Percentiles rank a stretch among this genome's conserved stretches.
Evolutionary conservation across 2,888 invertebrate genomes (phyloP).

Genomic region (Athalia rosae): DNA sequence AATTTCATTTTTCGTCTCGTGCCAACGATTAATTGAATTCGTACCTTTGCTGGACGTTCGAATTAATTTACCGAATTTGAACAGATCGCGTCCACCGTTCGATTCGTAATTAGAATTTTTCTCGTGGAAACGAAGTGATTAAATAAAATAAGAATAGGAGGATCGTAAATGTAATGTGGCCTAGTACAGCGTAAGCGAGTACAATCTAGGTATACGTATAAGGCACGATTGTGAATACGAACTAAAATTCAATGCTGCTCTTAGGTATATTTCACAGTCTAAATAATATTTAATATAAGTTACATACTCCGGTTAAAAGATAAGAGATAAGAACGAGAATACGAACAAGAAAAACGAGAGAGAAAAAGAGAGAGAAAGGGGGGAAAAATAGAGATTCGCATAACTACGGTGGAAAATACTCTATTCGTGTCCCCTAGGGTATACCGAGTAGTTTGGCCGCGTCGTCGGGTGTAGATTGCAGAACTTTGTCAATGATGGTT

Average conservation of each 20-base stretch:
- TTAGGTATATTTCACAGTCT: not conserved
- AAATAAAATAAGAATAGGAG: not conserved
- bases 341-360: not conserved
- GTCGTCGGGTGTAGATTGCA: conserved; percentile 87
- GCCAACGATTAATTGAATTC: too few relatives aligned
- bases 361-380: not conserved
- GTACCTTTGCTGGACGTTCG: too few relatives aligned
- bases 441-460: conserved; percentile 92
- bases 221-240: conserved; percentile 40
- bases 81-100: too few relatives aligned
- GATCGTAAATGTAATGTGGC: not conserved
- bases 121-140: not conserved
- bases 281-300: not conserved
- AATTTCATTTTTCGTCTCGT: not conserved
- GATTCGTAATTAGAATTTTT: not conserved
- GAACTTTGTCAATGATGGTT: conserved; percentile 88
- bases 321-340: not conserved
- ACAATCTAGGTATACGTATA: conserved; percentile 22
- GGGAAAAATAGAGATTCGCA: not conserved
- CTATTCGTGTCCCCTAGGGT: conserved; percentile 77
- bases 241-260: not conserved
- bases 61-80: too few relatives aligned
- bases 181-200: conserved; percentile 3
- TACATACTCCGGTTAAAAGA: conserved; percentile 6
- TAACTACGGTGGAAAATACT: not conserved